Conservation (phyloP, 2,113 vertebrate genomes). For the Pyrgilauda ruficollis region DNA sequence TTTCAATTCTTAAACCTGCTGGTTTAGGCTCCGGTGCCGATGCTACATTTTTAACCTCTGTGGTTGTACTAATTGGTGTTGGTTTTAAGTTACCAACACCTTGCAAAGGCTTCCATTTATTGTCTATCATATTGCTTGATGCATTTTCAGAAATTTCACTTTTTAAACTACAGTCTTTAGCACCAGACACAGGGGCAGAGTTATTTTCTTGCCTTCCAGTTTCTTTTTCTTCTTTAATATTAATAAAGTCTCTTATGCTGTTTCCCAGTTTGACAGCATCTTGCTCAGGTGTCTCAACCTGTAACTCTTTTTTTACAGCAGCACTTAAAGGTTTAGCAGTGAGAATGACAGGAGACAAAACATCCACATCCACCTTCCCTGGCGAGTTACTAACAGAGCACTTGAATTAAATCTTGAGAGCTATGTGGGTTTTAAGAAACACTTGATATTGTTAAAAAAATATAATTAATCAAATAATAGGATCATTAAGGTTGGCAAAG, state of each 20-base stretch:
- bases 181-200: background rate
- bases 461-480: background rate
- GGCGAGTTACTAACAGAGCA: constrained; percentile 31
- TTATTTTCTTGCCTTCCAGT: background rate
- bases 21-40: constrained; percentile 67
- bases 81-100: constrained; percentile 73
- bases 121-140: constrained; percentile 53
- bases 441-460: background rate
- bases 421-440: background rate
- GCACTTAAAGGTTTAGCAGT: background rate
- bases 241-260: background rate
- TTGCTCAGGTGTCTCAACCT: background rate
- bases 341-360: constrained; percentile 40
- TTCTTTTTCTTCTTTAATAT: background rate
- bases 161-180: constrained; percentile 49
- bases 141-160: constrained; percentile 31
- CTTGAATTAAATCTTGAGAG: background rate
- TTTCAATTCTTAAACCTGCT: constrained; percentile 90
- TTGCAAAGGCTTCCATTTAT: constrained; percentile 94
- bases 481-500: background rate
- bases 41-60: constrained; percentile 43
- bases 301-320: background rate
- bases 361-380: constrained; percentile 61
- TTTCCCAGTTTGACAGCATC: constrained; percentile 5
- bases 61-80: background rate